Evolutionary conservation across 2,888 invertebrate species (phyloP).

Genomic region (Ariolimax columbianus): DNA sequence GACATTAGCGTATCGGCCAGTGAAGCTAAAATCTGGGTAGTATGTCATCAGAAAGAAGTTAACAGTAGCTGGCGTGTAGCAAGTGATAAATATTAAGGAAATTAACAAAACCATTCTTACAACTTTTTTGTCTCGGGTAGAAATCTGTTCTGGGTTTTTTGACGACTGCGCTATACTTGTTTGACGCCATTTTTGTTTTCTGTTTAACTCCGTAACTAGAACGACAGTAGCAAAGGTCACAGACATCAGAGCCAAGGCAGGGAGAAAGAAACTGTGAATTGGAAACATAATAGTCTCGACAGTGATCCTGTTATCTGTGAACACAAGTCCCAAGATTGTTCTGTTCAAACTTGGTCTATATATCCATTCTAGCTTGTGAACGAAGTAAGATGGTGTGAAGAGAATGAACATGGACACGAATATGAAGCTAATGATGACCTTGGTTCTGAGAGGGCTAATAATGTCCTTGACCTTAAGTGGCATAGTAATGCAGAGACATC

Average conservation of each 20-base stretch:
- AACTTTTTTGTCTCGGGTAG: background rate
- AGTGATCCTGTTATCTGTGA: background rate
- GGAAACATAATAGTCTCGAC: background rate
- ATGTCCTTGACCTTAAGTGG: constrained; percentile 5
- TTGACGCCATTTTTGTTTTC: background rate
- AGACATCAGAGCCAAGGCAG: background rate
- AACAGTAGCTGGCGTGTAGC: background rate
- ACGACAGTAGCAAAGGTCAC: background rate
- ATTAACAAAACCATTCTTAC: constrained; percentile 10
- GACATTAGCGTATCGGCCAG: background rate
- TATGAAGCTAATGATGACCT: background rate
- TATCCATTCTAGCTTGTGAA: background rate
- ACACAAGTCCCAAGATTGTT: background rate
- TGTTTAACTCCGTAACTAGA: background rate
- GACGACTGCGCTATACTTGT: background rate
- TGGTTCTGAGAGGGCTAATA: background rate
- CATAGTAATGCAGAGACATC: constrained; percentile 4
- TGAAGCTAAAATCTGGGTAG: constrained; percentile 4
- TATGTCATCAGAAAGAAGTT: background rate
- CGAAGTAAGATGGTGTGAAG: constrained; percentile 7
- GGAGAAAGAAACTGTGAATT: background rate
- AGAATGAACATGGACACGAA: background rate
- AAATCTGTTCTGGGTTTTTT: background rate
- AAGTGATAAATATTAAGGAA: background rate
- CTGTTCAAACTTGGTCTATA: background rate